Conservation (phyloP, 2,113 vertebrate species). For the Lanius collurio region DNA sequence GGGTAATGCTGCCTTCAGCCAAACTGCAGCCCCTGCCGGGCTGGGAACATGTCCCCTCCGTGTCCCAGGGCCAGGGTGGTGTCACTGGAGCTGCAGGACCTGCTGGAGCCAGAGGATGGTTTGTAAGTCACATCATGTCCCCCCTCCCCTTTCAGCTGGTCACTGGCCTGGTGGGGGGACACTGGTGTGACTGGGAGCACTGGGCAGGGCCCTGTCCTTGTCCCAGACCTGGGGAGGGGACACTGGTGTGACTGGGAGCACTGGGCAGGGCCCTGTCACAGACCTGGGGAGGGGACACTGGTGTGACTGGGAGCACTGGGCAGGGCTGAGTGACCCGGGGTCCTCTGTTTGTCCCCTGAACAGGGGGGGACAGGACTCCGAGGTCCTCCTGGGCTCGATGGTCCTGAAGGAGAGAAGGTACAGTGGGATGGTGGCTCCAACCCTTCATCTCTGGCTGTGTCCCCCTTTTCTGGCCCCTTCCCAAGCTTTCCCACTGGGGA, state of each 20-base stretch:
- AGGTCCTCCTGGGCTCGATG: constrained; percentile 72
- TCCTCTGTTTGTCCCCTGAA: not conserved
- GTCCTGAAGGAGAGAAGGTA: constrained; percentile 82
- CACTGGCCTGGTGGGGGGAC: accelerated
- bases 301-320: not conserved
- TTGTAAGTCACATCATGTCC: constrained; percentile 52
- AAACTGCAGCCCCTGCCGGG: accelerated
- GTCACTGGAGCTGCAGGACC: constrained; percentile 74
- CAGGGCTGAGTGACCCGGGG: not conserved
- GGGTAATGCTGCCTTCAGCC: not conserved
- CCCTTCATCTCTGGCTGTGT: not conserved
- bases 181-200: too few relatives aligned
- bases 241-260: not conserved
- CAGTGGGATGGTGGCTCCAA: accelerated
- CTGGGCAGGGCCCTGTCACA: not conserved
- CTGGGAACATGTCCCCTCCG: not conserved
- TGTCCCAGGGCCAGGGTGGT: constrained; percentile 79
- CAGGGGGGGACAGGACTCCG: constrained; percentile 62
- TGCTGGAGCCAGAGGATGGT: constrained; percentile 71
- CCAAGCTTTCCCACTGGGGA: not conserved
- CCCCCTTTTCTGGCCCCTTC: not conserved
- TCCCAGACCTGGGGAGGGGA: not conserved
- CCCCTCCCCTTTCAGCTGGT: accelerated
- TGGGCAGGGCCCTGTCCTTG: too few relatives aligned
- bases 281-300: not conserved